phyloP scores from a whole-genome alignment of 2,797 vertebrate genomes.

The Parauchenoglanis punctatus region DNA sequence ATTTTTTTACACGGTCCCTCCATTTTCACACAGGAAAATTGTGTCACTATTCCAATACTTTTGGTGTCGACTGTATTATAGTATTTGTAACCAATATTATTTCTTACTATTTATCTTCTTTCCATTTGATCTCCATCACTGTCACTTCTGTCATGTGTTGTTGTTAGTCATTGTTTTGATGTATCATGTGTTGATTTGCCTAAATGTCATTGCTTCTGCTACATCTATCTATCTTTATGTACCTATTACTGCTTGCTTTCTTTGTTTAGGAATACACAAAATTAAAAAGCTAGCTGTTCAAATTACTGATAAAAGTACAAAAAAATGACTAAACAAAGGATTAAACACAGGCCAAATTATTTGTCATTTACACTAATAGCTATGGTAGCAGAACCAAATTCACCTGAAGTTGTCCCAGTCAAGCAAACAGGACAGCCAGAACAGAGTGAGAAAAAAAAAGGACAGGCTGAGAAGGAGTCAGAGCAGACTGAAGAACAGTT shows the following conservation, averaged over 20 bases:
- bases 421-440: constrained; percentile 54
- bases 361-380: constrained; percentile 48
- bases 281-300: neutral
- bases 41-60: too few species aligned
- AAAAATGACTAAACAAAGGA: neutral
- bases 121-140: neutral
- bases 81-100: neutral
- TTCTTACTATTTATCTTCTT: neutral
- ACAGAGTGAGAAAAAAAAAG: constrained; percentile 53
- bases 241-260: constrained; percentile 4
- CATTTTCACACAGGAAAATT: too few species aligned
- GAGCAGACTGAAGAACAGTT: constrained; percentile 56
- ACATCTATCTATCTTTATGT: neutral
- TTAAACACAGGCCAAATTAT: neutral
- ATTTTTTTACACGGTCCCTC: too few species aligned
- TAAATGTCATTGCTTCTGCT: constrained; percentile 12
- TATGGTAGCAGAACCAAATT: constrained; percentile 63
- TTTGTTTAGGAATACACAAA: constrained; percentile 1
- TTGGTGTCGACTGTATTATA: too few species aligned
- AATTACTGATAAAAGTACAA: neutral
- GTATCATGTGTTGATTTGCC: neutral
- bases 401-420: constrained; percentile 59
- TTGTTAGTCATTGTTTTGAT: constrained; percentile 15
- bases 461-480: constrained; percentile 28
- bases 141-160: constrained; percentile 3